Conservation (phyloP, 2,888 invertebrate species). For the Chloroclystis v-ata region DNA sequence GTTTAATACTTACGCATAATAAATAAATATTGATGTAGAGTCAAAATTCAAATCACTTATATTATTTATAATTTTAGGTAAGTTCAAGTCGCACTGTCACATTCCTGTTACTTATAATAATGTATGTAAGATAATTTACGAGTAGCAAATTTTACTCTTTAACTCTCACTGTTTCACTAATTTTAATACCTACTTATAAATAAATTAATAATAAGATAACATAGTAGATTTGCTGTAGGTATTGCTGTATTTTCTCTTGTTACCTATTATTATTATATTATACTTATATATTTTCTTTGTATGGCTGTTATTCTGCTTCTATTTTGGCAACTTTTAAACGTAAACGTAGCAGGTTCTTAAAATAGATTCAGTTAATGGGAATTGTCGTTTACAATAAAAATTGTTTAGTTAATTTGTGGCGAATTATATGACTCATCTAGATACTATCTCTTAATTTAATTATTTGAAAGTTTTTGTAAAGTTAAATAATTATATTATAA, state of each 20-base stretch:
- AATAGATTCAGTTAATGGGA: no score
- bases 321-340: background rate
- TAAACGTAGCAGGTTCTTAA: no score
- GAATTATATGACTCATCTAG: no score
- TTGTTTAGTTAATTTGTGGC: no score
- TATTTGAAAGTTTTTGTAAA: constrained; percentile 1
- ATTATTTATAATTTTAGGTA: no score
- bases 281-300: no score
- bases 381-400: no score
- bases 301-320: background rate
- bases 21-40: no score
- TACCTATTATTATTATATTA: background rate
- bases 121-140: constrained; percentile 36
- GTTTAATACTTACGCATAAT: no score
- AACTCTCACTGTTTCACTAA: constrained; percentile 65
- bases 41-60: no score
- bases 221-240: constrained; percentile 40
- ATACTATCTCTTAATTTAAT: no score
- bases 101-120: constrained; percentile 52
- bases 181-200: constrained; percentile 41
- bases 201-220: constrained; percentile 37
- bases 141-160: constrained; percentile 63
- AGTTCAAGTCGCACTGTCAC: constrained; percentile 49
- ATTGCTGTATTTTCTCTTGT: constrained; percentile 28
- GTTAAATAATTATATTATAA: background rate